These are phyloP conservation scores for Deroplatys truncata DNA, from an alignment of 2,888 invertebrate species.

Conservation along the genomic window DNA sequence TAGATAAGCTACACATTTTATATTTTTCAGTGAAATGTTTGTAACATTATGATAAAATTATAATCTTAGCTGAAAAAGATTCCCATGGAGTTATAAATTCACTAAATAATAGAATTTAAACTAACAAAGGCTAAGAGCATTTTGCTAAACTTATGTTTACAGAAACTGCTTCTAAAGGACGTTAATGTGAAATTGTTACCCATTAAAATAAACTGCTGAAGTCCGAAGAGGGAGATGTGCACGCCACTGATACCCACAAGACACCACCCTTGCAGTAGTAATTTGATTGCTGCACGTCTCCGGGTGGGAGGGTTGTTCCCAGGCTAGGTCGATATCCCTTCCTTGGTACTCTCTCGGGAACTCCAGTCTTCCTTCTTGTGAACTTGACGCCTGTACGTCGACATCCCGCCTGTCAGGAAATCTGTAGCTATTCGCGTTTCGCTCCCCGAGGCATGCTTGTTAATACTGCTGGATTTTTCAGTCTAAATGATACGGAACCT, in stretches of 20 bases:
- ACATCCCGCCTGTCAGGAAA: not conserved
- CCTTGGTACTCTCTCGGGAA: not conserved
- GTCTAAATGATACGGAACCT: not conserved
- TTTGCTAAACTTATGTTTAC: too few species aligned
- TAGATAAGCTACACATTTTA: too few species aligned
- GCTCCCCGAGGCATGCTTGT: not conserved
- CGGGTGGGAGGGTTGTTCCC: not conserved
- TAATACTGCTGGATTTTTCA: not conserved
- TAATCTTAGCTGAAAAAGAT: too few species aligned
- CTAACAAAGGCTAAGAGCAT: too few species aligned
- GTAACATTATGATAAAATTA: too few species aligned
- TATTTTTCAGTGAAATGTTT: too few species aligned
- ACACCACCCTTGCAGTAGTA: not conserved
- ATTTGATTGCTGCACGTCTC: slow-evolving; percentile 6
- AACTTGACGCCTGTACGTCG: not conserved
- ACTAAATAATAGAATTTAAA: too few species aligned
- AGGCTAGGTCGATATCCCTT: slow-evolving; percentile 8
- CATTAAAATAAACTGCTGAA: too few species aligned
- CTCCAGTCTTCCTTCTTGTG: not conserved
- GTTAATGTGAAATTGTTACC: too few species aligned
- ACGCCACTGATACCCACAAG: not conserved
- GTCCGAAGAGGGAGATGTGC: not conserved
- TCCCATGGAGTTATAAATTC: too few species aligned
- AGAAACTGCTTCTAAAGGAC: too few species aligned
- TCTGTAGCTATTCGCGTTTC: not conserved